Evolutionary conservation across 1,140 invertebrate genomes (phyloP).

Genomic region (Ditylenchus dipsaci): DNA sequence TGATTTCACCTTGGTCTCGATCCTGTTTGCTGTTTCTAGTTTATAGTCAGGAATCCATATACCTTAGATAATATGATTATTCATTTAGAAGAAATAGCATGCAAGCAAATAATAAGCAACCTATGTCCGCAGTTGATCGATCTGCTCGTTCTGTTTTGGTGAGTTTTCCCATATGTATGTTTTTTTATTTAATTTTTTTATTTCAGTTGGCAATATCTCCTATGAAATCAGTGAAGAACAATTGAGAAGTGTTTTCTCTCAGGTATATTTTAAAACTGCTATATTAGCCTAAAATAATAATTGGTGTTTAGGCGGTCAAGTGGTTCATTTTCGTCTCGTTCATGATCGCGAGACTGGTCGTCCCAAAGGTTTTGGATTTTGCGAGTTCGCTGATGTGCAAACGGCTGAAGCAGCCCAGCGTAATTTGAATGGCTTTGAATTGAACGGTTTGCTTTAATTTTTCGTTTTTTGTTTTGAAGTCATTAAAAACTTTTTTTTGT

Average conservation of each 20-base stretch:
- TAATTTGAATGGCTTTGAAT: conserved; percentile 95
- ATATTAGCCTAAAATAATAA: no score
- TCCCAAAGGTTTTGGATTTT: conserved; percentile 99
- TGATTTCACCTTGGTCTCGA: no score
- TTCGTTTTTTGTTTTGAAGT: no score
- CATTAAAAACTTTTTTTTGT: no score
- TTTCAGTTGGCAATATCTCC: conserved; percentile 93
- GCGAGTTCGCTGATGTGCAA: conserved; percentile 96
- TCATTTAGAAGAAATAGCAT: neutral
- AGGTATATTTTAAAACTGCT: conserved; percentile 72
- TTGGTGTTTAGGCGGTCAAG: conserved; percentile 40
- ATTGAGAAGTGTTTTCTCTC: conserved; percentile 92
- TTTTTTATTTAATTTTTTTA: conserved; percentile 15
- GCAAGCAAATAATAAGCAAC: neutral
- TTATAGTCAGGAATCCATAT: no score
- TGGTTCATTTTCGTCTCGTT: conserved; percentile 70
- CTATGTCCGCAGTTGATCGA: conserved; percentile 27
- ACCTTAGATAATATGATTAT: no score
- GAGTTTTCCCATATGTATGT: conserved; percentile 4
- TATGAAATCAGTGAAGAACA: conserved; percentile 99
- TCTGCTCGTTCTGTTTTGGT: conserved; percentile 52
- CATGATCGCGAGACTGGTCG: conserved; percentile 98
- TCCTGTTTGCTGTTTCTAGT: no score
- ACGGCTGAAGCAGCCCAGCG: conserved; percentile 95
- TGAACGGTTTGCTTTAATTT: conserved; percentile 73